Base-by-base conservation (phyloP, 2,888 invertebrate genomes). In the Cryptophagus acutangulus region DNA sequence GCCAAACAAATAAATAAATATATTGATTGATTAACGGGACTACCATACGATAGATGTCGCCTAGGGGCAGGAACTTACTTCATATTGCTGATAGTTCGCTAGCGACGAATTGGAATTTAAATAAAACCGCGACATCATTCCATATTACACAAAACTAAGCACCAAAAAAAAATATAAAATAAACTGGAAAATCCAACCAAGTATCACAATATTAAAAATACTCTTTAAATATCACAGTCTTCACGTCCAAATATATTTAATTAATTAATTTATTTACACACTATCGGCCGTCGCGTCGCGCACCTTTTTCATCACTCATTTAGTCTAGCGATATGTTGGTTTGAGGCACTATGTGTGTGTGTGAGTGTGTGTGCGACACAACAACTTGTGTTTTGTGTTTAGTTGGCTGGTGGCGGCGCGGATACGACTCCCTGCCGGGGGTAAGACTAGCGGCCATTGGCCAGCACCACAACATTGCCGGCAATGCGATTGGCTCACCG, bases 381-480 rank as follows among this genome's bases (percentile, higher is more conserved):
- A n/a, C n/a, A n/a, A n/a, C n/a, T n/a, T n/a, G 42, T 61, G 61
- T 62, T 65, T 64, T 56, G 18, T 24, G 42, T 36, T 40, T 39
- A 36, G 55, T 64, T 63, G 63, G 65, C 63, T 58, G 63, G 62
- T 55, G 54, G 49, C 54, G 55, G 52, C 51, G 58, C 61, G n/a
- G n/a, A n/a, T n/a, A n/a, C n/a, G n/a, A n/a, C n/a, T n/a, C n/a
- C 54, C n/a, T 49, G 66, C 65, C 63, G 66, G 68, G 64, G 66
- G 63, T 59, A 63, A 62, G 61, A 63, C 67, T 63, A 56, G 60
- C 65, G 69, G 68, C 67, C 67, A 69, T 69, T 69, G 69, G 67
- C 66, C 65, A 62, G 63, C 58, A 55, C 59, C 55, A 53, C 56
- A 58, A 55, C 58, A 54, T 58, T 58, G 57, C n/a, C 31, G 31